Conservation (phyloP, 2,888 invertebrate genomes). For the Epinotia brunnichana region DNA sequence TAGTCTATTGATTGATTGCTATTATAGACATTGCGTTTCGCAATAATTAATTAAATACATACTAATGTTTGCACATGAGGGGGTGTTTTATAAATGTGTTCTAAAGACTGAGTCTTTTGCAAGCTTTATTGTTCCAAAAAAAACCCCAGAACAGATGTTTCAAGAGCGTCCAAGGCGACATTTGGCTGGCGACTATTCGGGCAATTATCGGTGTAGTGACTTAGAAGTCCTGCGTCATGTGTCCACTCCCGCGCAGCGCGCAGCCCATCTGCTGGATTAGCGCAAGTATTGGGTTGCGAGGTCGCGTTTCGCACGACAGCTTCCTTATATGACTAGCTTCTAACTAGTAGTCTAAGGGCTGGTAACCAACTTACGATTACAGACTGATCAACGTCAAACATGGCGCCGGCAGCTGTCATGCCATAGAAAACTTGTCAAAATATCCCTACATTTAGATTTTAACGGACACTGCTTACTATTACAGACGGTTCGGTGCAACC, state of each 20-base stretch:
- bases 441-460: too few relatives aligned
- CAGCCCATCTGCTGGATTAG: constrained; percentile 73
- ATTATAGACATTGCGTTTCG: constrained; percentile 11
- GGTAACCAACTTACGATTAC: too few relatives aligned
- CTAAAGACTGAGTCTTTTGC: neutral
- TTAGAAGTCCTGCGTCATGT: constrained; percentile 76
- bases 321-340: constrained; percentile 64
- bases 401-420: too few relatives aligned
- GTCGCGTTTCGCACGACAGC: constrained; percentile 64
- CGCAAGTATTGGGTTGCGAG: constrained; percentile 67
- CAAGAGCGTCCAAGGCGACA: constrained; percentile 54
- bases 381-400: too few relatives aligned
- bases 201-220: constrained; percentile 77
- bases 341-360: constrained; percentile 45
- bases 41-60: constrained; percentile 2
- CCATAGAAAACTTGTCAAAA: too few relatives aligned
- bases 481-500: too few relatives aligned
- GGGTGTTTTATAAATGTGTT: neutral
- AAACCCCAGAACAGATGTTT: neutral
- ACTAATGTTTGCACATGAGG: neutral
- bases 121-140: constrained; percentile 3
- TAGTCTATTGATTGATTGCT: constrained; percentile 37
- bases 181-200: constrained; percentile 73
- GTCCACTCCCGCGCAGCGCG: constrained; percentile 56
- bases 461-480: too few relatives aligned